Conservation (phyloP, 2,797 vertebrate genomes). For the Gambusia yucatana region DNA sequence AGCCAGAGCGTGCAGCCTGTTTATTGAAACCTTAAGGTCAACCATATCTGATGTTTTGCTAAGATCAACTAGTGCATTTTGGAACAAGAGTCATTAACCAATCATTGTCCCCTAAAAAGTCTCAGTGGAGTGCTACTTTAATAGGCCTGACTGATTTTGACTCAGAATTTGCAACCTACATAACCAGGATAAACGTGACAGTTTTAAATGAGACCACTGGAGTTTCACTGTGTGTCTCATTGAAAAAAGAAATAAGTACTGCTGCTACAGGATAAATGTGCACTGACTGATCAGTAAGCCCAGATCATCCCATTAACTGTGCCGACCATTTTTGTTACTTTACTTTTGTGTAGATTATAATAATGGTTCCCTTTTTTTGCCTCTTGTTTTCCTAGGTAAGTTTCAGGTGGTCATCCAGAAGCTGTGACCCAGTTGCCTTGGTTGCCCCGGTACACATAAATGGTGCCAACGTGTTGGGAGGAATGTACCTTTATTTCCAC, state of each 20-base stretch:
- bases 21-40: neutral
- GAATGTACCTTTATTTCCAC: conserved; percentile 8
- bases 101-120: neutral
- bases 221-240: neutral
- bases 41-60: neutral
- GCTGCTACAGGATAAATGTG: neutral
- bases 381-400: conserved; percentile 76
- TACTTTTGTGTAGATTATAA: neutral
- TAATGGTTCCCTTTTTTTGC: neutral
- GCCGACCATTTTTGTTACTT: neutral
- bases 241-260: neutral
- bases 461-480: conserved; percentile 13
- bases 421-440: conserved; percentile 59
- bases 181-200: neutral
- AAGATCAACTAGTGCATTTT: neutral
- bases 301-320: neutral
- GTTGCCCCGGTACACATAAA: conserved; percentile 12
- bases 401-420: conserved; percentile 88
- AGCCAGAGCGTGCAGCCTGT: neutral
- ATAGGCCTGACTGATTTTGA: neutral
- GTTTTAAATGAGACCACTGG: neutral
- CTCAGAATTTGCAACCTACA: neutral
- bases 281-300: neutral
- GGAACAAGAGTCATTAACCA: neutral
- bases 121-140: neutral